Evolutionary conservation across 1,140 invertebrate genomes (phyloP).

Genomic region (Limonius californicus): DNA sequence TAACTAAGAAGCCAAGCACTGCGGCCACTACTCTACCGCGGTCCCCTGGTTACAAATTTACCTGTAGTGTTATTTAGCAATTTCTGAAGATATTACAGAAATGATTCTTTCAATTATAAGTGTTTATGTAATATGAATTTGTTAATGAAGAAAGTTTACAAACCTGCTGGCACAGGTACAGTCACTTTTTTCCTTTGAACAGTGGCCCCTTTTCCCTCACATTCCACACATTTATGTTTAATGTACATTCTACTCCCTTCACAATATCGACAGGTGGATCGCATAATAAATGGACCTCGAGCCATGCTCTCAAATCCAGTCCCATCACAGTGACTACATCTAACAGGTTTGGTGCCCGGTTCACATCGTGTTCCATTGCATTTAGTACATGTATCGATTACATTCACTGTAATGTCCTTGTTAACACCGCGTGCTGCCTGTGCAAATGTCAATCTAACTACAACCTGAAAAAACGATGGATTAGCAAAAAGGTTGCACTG

Average conservation of each 20-base stretch:
- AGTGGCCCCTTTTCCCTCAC: slow-evolving; percentile 88
- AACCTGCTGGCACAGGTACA: slow-evolving; percentile 94
- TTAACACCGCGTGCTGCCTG: slow-evolving; percentile 95
- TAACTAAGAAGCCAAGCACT: too few relatives aligned
- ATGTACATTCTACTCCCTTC: slow-evolving; percentile 84
- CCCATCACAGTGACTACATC: slow-evolving; percentile 94
- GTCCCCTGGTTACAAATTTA: too few relatives aligned
- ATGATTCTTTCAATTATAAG: not conserved
- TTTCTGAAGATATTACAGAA: not conserved
- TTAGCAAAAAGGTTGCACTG: not conserved
- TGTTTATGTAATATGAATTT: too few relatives aligned
- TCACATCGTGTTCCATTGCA: slow-evolving; percentile 84
- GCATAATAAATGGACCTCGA: slow-evolving; percentile 95
- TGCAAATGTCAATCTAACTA: slow-evolving; percentile 88
- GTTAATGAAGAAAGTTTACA: slow-evolving; percentile 5
- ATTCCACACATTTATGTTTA: slow-evolving; percentile 87
- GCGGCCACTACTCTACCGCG: too few relatives aligned
- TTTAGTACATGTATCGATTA: slow-evolving; percentile 88
- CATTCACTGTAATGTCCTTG: slow-evolving; percentile 89
- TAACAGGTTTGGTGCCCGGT: slow-evolving; percentile 79
- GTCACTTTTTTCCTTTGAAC: slow-evolving; percentile 86
- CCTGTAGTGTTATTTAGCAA: too few relatives aligned
- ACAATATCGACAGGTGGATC: slow-evolving; percentile 91
- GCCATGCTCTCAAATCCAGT: slow-evolving; percentile 92
- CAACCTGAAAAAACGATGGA: slow-evolving; percentile 55